phyloP scores from a whole-genome alignment of 2,797 vertebrate species.

The Tadarida brasiliensis region DNA sequence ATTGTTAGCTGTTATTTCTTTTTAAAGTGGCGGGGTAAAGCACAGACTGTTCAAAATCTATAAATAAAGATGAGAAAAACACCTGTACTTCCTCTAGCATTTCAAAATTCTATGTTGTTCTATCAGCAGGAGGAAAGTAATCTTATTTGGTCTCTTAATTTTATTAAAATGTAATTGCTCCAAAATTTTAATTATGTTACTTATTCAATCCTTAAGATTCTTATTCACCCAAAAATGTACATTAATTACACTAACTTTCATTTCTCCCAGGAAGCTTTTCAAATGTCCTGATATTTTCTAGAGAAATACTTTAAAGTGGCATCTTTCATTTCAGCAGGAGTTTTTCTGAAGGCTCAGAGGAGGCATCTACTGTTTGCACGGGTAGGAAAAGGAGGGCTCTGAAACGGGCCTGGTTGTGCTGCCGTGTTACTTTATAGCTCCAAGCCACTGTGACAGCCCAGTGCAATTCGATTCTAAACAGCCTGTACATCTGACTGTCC shows the following conservation, averaged over 20 bases:
- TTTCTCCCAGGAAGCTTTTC: slow-evolving; percentile 29
- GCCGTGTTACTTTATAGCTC: not conserved
- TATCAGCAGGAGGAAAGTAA: not conserved
- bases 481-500: not conserved
- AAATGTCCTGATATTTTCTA: slow-evolving; percentile 1
- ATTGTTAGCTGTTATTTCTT: slow-evolving; percentile 57
- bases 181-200: not conserved
- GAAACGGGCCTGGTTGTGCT: not conserved
- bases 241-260: not conserved
- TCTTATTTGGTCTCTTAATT: not conserved
- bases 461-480: not conserved
- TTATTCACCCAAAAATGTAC: not conserved
- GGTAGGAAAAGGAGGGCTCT: not conserved
- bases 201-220: not conserved
- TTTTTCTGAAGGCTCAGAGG: not conserved
- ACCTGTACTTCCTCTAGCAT: not conserved
- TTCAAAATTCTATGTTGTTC: not conserved
- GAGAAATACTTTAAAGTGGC: not conserved
- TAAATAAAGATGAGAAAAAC: slow-evolving; percentile 60
- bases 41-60: slow-evolving; percentile 59
- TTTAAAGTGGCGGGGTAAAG: slow-evolving; percentile 43
- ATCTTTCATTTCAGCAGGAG: not conserved
- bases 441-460: not conserved
- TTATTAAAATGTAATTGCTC: slow-evolving; percentile 38
- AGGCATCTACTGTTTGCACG: not conserved